Conservation (phyloP, 2,113 vertebrate genomes). For the Pelusios castaneus region DNA sequence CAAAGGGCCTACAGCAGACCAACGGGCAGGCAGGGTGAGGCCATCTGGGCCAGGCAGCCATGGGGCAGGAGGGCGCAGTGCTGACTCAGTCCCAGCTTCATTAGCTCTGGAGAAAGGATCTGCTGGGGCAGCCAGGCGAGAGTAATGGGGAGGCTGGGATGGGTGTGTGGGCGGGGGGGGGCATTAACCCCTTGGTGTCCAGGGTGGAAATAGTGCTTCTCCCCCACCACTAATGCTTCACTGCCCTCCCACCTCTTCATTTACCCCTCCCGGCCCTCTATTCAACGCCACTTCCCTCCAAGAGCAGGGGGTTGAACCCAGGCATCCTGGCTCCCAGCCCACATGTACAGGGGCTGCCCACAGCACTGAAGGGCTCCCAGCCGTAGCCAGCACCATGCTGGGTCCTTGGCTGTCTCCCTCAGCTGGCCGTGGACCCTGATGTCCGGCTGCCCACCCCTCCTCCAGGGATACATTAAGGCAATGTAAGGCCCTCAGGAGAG, state of each 20-base stretch:
- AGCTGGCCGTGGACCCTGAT: not conserved
- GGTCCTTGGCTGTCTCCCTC: not conserved
- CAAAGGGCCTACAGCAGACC: not conserved
- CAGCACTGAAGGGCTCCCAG: not conserved
- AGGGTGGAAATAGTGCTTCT: not conserved
- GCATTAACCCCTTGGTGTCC: not conserved
- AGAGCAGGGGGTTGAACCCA: not conserved
- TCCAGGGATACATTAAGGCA: not conserved
- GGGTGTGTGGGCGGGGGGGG: not conserved
- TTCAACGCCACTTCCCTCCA: not conserved
- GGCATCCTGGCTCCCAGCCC: not conserved
- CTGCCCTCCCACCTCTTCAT: no score
- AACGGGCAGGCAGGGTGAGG: not conserved
- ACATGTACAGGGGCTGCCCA: not conserved
- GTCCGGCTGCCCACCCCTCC: not conserved
- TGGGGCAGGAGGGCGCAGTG: not conserved
- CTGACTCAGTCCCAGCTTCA: not conserved
- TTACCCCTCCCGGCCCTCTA: not conserved
- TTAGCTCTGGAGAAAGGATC: not conserved
- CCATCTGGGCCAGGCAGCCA: no score
- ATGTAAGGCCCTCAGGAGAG: not conserved
- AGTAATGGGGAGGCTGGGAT: not conserved
- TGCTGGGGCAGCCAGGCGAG: not conserved
- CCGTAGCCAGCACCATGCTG: not conserved
- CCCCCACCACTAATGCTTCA: not conserved